Evolutionary conservation across 2,113 vertebrate species (phyloP), one percentile per base, ranked within the genome.

Genomic region (Anguilla rostrata): DNA sequence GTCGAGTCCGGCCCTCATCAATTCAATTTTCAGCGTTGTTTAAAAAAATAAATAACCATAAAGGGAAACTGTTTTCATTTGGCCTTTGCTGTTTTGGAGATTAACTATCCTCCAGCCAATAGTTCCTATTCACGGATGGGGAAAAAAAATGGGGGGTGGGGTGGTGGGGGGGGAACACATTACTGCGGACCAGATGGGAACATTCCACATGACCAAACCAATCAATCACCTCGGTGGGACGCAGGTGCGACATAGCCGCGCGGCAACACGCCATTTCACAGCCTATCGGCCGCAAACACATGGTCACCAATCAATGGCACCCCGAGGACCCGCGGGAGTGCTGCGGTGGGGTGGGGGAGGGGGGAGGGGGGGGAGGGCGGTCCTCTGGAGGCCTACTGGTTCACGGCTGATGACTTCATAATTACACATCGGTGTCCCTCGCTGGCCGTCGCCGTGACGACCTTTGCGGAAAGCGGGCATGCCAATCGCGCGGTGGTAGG

Each of bases 171-270:
- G 34, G 90, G 92, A 94, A 94, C 95, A 96, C 97, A 98, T 98
- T 98, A 98, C 97, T 97, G 97, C 92, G 92, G 97, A 99, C 96
- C 98, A 99, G 98, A 99, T 99, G 98, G 98, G 98, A 97, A 98
- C 98, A 99, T 99, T 99, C 98, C 98, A 99, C 98, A 99, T 99
- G 98, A 99, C 97, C 98, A 99, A 98, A 98, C 97, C 98, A 98
- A 99, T 99, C 98, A 98, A 99, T 99, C 98, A 99, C 97, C 96
- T 96, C 95, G 91, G 96, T 96, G 97, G 97, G 98, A 97, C 98
- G 97, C 98, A 99, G 98, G 98, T 99, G 98, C 97, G 96, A 96
- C 97, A 98, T 98, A 99, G 98, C 97, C 97, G 97, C 96, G 97
- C 96, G 96, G 97, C 97, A 97, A 98, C 97, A 98, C 98, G 98